These are phyloP conservation scores for Paratilapia polleni DNA, from an alignment of 2,113 vertebrate genomes.

Conservation along the genomic window DNA sequence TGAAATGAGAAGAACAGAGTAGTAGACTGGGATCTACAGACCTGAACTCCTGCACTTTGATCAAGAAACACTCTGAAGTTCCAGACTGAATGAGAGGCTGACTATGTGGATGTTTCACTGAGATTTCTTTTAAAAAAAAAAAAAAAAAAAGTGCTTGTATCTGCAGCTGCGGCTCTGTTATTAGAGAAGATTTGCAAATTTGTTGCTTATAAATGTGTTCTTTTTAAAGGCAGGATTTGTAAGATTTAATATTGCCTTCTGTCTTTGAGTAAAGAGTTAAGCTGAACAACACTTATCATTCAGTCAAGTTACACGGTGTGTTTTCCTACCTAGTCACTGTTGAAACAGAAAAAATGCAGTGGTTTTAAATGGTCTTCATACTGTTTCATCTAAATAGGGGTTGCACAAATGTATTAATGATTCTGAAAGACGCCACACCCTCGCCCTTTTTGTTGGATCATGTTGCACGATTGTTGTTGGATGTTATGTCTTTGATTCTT, in stretches of 20 bases:
- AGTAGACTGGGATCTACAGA: background rate
- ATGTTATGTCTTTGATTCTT: background rate
- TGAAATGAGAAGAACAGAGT: background rate
- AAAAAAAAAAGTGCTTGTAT: background rate
- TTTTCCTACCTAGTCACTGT: background rate
- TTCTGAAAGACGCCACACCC: background rate
- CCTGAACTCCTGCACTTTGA: background rate
- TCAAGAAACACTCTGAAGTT: background rate
- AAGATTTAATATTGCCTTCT: too few relatives aligned
- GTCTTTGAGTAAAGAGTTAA: too few relatives aligned
- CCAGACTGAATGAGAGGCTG: background rate
- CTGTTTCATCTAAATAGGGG: background rate
- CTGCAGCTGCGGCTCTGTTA: background rate
- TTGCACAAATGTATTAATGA: background rate
- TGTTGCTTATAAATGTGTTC: background rate
- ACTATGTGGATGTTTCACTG: background rate
- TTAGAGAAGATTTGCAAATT: background rate
- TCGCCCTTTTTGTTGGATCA: background rate
- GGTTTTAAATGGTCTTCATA: background rate
- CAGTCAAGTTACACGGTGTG: background rate
- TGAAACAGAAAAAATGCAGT: background rate
- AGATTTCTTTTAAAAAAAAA: too few relatives aligned
- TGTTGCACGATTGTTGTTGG: background rate
- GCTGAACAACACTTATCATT: too few relatives aligned
- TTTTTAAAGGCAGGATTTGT: background rate